Evolutionary conservation across 92 coral and sea anemone species (phyloP), one percentile per base, ranked within the genome.

Genomic region (Hydrozoanthus gracilis): DNA sequence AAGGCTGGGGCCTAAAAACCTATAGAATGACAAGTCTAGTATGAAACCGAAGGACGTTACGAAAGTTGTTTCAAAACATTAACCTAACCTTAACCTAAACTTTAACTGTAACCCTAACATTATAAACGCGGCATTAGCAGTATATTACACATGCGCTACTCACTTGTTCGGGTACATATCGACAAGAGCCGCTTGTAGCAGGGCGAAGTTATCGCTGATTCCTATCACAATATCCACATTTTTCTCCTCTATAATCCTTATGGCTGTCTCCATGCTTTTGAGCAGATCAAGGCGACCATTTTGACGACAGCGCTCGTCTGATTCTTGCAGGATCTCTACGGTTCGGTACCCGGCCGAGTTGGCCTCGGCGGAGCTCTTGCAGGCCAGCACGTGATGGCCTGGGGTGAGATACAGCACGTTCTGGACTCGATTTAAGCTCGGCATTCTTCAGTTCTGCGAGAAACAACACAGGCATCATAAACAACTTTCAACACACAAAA

Each of bases 171-270:
- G 84, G n/a, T 79, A 79, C 84, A 79, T 62, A 18, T 79, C 58
- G 13, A 79, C 84, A 39, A 79, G 73, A 17, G 84, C 73, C 4
- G 84, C 71, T 12, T 79, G 84, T 4, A 79, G 84, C 1, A 79
- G 71, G 84, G 84, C 67, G 58, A 79, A 79, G 73, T 79, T 79
- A 61, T 79, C 84, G 4, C 84, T 79, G n/a, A 79, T 62, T 39
- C 84, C 84, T 61, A 79, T 79, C 56, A 79, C 73, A 79, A 79
- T 62, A n/a, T 79, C 84, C 13, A 79, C 60, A 18, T 79, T 79
- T 14, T 79, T 46, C 39, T 79, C 84, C 20, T 79, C 84, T 11
- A 79, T 79, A 20, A 79, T 62, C 35, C 18, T 50, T 49, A 61
- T 44, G 1, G 66, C 71, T 4, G 70, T 79, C 47, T 79, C 72